Conservation (phyloP, 2,888 invertebrate species). For the Tiphia femorata region DNA sequence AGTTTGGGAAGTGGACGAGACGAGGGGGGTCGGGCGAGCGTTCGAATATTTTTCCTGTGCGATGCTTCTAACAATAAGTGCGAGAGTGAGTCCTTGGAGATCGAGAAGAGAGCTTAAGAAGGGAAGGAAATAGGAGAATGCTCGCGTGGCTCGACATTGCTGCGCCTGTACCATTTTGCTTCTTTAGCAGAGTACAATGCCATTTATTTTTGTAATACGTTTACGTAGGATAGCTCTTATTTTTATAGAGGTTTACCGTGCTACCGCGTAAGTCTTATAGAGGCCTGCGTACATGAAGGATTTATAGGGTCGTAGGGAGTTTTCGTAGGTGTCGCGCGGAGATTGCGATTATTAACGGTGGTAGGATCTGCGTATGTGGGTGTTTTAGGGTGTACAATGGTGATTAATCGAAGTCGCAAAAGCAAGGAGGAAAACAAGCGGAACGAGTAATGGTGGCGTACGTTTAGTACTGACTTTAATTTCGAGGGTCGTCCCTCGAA, state of each 20-base stretch:
- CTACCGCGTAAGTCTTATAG: slow-evolving; percentile 67
- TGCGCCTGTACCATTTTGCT: slow-evolving; percentile 68
- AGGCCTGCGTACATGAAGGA: slow-evolving; percentile 62
- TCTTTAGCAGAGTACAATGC: slow-evolving; percentile 68
- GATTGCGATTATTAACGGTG: too few species aligned
- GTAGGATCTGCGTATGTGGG: too few species aligned
- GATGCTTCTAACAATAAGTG: too few species aligned
- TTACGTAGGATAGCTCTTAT: slow-evolving; percentile 67
- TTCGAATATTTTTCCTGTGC: too few species aligned
- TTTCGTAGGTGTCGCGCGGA: slow-evolving; percentile 26
- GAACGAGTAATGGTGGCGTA: slow-evolving; percentile 40
- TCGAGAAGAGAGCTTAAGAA: too few species aligned
- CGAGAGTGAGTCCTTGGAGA: too few species aligned
- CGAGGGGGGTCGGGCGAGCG: too few species aligned
- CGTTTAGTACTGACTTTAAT: slow-evolving; percentile 42
- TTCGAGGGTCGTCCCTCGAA: slow-evolving; percentile 30
- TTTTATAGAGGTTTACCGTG: slow-evolving; percentile 65
- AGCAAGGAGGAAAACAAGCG: too few species aligned
- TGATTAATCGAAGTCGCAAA: neutral
- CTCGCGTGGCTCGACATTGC: slow-evolving; percentile 62
- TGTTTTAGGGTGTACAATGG: too few species aligned
- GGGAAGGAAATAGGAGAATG: too few species aligned
- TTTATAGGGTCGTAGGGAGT: slow-evolving; percentile 42
- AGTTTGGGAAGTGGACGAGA: too few species aligned
- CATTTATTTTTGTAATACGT: slow-evolving; percentile 69